Evolutionary conservation across 2,797 vertebrate species (phyloP), one percentile per base, ranked within the genome.

Genomic region (Sebastes nivosus): DNA sequence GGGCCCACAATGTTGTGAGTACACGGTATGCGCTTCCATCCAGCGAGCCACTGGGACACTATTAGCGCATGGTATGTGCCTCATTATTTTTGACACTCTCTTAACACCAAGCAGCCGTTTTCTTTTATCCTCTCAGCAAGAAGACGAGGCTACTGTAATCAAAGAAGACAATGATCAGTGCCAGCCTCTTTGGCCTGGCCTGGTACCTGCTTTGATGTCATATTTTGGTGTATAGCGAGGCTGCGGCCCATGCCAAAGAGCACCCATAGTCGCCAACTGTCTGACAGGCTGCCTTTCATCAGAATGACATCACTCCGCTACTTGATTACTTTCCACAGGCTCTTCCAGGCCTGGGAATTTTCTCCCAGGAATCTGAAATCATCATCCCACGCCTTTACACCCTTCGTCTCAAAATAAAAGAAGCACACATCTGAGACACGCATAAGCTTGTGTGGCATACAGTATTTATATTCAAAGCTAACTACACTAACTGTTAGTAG

Each of bases 281-380:
- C 94, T 95, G 94, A 93, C 93, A 93, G 91, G 84, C 89, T 88
- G 88, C 89, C 92, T 95, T 95, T 95, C 92, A 95, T 95, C 93
- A 90, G 67, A 83, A 86, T 95, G 94, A 95, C 94, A 95, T 95
- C 92, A 94, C 86, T 92, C 67, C 82, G 90, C 89, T 94, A 93
- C 93, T 93, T 95, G 93, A 95, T 95, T 95, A 91, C 92, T 95
- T 95, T 95, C 94, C 93, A 88, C 30, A 25, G 79, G 79, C 85
- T 87, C 88, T 90, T 96, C 94, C 94, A 95, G 91, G 85, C 83
- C 89, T 88, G 86, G 85, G 91, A 93, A 91, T 84, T 88, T 92
- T 91, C 86, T 89, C 84, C 86, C 79, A 82, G 87, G 90, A 93
- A 92, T 91, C 90, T 87, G 82, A 93, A 95, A 93, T 90, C 88